These are phyloP conservation scores for Labeo calbasu DNA, from an alignment of 2,797 vertebrate species.

Conservation along the genomic window DNA sequence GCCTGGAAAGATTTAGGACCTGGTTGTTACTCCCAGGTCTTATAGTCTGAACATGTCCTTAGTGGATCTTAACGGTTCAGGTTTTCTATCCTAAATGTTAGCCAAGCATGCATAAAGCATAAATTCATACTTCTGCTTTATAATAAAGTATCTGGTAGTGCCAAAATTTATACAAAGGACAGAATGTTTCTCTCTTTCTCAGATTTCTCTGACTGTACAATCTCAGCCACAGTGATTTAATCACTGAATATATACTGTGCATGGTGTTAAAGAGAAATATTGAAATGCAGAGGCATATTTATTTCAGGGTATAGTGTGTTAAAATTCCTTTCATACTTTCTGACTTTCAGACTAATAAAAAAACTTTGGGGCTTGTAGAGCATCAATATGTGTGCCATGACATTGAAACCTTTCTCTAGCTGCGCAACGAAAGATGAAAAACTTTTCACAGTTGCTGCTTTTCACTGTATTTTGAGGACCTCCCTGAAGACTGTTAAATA, in stretches of 20 bases:
- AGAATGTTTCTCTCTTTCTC: slow-evolving; percentile 36
- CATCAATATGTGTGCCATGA: slow-evolving; percentile 30
- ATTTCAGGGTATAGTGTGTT: slow-evolving; percentile 22
- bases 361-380: slow-evolving; percentile 37
- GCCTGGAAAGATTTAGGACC: slow-evolving; percentile 30
- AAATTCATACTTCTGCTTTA: slow-evolving; percentile 41
- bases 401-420: slow-evolving; percentile 27
- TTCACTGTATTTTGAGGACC: slow-evolving; percentile 32
- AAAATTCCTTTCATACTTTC: slow-evolving; percentile 26
- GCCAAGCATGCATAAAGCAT: slow-evolving; percentile 33
- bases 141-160: slow-evolving; percentile 27
- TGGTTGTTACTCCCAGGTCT: slow-evolving; percentile 27
- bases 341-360: slow-evolving; percentile 29
- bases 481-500: slow-evolving; percentile 46
- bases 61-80: slow-evolving; percentile 41
- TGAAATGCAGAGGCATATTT: slow-evolving; percentile 1
- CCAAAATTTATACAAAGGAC: slow-evolving; percentile 34
- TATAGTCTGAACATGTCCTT: slow-evolving; percentile 40
- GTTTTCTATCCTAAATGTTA: slow-evolving; percentile 25
- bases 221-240: slow-evolving; percentile 13
- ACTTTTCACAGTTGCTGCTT: slow-evolving; percentile 35
- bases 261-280: slow-evolving; percentile 34
- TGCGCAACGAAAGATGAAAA: slow-evolving; percentile 36
- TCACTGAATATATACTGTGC: slow-evolving; percentile 13
- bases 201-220: slow-evolving; percentile 29